phyloP scores from a whole-genome alignment of 2,888 invertebrate species.

The Aquatica leii region DNA sequence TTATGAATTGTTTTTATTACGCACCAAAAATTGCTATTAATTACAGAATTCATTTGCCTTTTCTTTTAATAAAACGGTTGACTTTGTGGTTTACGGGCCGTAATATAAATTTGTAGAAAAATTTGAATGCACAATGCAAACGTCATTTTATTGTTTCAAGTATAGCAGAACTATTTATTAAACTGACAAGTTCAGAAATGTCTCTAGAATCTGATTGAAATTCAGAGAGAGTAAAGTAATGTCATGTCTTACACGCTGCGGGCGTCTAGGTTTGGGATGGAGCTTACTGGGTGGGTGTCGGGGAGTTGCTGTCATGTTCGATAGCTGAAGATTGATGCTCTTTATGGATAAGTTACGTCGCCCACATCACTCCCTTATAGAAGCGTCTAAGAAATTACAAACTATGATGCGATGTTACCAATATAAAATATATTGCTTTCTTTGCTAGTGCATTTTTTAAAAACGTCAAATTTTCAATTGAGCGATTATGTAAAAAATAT shows the following conservation, averaged over 20 bases:
- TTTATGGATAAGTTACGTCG: conserved; percentile 53
- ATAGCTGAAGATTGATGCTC: conserved; percentile 56
- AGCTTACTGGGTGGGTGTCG: conserved; percentile 34
- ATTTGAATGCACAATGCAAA: conserved; percentile 22
- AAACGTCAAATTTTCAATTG: neutral
- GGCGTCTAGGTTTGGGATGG: conserved; percentile 42
- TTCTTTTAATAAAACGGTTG: no score
- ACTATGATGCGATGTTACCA: conserved; percentile 22
- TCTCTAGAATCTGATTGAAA: conserved; percentile 52
- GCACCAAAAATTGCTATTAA: neutral
- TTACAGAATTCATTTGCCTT: conserved; percentile 6
- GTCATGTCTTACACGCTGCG: conserved; percentile 52
- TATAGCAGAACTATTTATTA: conserved; percentile 46
- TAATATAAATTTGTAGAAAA: no score
- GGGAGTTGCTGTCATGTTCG: conserved; percentile 51
- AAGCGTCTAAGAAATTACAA: conserved; percentile 27
- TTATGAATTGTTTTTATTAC: conserved; percentile 2
- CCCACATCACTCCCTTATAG: conserved; percentile 39
- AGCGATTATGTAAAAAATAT: neutral
- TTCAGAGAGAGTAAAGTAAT: conserved; percentile 54
- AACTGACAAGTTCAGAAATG: conserved; percentile 50
- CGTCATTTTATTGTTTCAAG: conserved; percentile 39
- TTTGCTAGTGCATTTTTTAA: conserved; percentile 1
- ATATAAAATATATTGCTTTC: conserved; percentile 32
- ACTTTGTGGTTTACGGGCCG: no score